phyloP scores from a whole-genome alignment of 2,113 vertebrate species.

The Sceloporus tristichus region DNA sequence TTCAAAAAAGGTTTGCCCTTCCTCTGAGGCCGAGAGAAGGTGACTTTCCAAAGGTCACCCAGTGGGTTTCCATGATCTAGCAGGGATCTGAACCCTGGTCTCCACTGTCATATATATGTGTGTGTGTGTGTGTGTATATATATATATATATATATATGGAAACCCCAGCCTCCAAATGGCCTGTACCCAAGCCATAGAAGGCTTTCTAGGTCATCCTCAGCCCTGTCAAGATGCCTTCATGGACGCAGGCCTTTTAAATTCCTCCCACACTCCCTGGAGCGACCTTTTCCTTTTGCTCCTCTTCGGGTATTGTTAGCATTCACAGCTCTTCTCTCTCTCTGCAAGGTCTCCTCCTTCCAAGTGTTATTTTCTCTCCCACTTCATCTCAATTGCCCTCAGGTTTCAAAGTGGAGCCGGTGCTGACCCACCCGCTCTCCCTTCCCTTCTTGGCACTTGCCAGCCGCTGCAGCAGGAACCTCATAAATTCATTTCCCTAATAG shows the following conservation, averaged over 20 bases:
- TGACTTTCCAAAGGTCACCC: no score
- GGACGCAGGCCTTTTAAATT: background rate
- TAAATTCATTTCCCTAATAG: constrained; percentile 85
- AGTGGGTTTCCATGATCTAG: no score
- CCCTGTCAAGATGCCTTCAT: background rate
- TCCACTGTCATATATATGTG: no score
- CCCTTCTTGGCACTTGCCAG: constrained; percentile 74
- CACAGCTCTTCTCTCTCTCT: background rate
- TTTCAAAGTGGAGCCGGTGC: constrained; percentile 68
- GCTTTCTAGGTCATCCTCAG: background rate
- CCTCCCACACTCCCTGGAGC: no score
- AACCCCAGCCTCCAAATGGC: no score
- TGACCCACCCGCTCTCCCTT: constrained; percentile 73
- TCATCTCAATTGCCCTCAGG: background rate
- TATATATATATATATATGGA: background rate
- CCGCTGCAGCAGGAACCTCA: constrained; percentile 81
- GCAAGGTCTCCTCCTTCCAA: background rate
- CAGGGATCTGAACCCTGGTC: no score
- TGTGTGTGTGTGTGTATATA: no score
- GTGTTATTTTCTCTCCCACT: background rate
- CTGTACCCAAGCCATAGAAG: background rate
- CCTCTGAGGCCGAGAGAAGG: no score
- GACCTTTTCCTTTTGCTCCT: background rate
- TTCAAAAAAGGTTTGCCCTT: no score
- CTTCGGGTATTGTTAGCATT: background rate